Evolutionary conservation across 2,888 invertebrate species (phyloP).

Genomic region (Lamellibrachia satsuma): DNA sequence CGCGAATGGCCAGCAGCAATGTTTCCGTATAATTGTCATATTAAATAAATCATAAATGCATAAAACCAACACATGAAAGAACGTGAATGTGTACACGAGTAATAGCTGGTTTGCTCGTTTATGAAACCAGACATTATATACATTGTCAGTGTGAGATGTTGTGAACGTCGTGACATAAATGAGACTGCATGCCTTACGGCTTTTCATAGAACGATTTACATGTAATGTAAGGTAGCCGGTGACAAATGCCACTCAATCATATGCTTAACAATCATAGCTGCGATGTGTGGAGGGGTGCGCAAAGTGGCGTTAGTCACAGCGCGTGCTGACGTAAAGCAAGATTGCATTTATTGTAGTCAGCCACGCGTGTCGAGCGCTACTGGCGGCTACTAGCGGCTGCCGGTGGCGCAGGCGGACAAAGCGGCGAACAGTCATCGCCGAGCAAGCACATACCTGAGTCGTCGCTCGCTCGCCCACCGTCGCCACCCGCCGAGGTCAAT

Average conservation of each 20-base stretch:
- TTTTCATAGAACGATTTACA: neutral
- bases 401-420: neutral
- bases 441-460: neutral
- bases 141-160: neutral
- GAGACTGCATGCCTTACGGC: neutral
- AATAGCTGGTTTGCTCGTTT: neutral
- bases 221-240: neutral
- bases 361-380: conserved; percentile 10
- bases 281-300: neutral
- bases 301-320: neutral
- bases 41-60: neutral
- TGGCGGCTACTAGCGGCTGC: neutral
- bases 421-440: neutral
- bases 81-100: neutral
- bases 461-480: neutral
- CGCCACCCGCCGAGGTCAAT: neutral
- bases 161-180: neutral
- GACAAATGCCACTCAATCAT: neutral
- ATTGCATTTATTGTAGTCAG: neutral
- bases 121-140: neutral
- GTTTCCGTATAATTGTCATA: neutral
- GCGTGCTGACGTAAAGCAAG: conserved; percentile 1
- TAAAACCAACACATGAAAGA: neutral
- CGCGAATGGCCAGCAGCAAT: neutral
- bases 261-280: neutral